Evolutionary conservation across 2,113 vertebrate genomes (phyloP).

Genomic region (Bathybates hornii): DNA sequence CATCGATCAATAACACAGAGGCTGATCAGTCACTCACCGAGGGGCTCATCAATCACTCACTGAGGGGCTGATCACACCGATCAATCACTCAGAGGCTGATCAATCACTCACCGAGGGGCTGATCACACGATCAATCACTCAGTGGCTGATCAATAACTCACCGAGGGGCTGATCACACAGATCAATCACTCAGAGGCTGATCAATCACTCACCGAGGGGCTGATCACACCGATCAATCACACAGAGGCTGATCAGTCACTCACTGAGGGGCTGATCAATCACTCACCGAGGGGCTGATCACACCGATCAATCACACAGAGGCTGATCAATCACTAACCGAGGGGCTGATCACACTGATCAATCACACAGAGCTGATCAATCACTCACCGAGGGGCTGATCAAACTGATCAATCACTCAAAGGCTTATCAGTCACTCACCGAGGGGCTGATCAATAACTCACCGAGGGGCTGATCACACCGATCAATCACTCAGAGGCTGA

Average conservation of each 20-base stretch:
- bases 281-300: accelerated
- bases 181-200: accelerated
- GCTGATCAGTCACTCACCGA: too few relatives aligned
- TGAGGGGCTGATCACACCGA: too few relatives aligned
- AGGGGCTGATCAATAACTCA: too few relatives aligned
- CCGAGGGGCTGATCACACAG: accelerated
- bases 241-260: accelerated
- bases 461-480: accelerated
- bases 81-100: too few relatives aligned
- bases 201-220: accelerated
- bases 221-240: accelerated
- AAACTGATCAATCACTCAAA: accelerated
- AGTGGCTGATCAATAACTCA: accelerated
- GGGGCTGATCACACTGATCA: too few relatives aligned
- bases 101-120: too few relatives aligned
- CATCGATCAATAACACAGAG: too few relatives aligned
- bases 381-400: accelerated
- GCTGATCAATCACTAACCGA: accelerated
- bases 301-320: accelerated
- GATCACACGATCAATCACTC: too few relatives aligned
- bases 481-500: too few relatives aligned
- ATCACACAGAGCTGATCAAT: too few relatives aligned
- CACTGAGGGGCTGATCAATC: too few relatives aligned
- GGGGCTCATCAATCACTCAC: too few relatives aligned
- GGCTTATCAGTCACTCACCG: accelerated